Conservation (phyloP, 92 coral and sea anemone genomes). For the Epizoanthus stellaris region DNA sequence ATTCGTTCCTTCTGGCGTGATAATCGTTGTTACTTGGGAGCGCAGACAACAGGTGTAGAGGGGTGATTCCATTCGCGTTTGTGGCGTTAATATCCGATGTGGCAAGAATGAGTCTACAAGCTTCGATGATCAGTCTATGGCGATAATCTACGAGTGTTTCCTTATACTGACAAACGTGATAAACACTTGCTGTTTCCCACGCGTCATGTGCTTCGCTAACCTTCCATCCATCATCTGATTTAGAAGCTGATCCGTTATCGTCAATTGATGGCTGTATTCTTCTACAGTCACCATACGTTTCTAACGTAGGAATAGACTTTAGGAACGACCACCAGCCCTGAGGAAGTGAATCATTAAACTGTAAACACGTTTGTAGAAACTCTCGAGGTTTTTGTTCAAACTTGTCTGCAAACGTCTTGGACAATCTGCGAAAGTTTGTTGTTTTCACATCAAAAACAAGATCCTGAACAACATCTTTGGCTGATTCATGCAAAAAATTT, state of each 20-base stretch:
- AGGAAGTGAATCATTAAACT: not conserved
- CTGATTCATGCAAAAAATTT: too few relatives aligned
- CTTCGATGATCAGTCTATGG: not conserved
- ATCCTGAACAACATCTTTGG: not conserved
- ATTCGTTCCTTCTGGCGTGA: not conserved
- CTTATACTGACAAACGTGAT: not conserved
- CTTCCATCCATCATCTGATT: too few relatives aligned
- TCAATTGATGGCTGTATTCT: not conserved
- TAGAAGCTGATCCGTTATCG: too few relatives aligned
- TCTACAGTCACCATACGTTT: not conserved
- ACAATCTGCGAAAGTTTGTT: not conserved
- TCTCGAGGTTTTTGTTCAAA: not conserved
- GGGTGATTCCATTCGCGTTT: conserved; percentile 1
- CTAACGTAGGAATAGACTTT: conserved; percentile 12
- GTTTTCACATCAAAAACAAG: not conserved
- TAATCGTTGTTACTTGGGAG: too few relatives aligned
- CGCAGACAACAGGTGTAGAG: too few relatives aligned
- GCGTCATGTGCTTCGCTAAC: too few relatives aligned
- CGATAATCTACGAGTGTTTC: not conserved
- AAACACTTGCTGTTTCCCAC: too few relatives aligned
- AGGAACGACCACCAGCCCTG: not conserved
- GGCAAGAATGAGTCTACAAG: not conserved
- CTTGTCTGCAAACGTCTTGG: not conserved
- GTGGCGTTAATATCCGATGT: conserved; percentile 5
- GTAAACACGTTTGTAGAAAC: not conserved